Base-by-base conservation (phyloP, 2,888 invertebrate genomes). In the Epicampocera succincta region DNA sequence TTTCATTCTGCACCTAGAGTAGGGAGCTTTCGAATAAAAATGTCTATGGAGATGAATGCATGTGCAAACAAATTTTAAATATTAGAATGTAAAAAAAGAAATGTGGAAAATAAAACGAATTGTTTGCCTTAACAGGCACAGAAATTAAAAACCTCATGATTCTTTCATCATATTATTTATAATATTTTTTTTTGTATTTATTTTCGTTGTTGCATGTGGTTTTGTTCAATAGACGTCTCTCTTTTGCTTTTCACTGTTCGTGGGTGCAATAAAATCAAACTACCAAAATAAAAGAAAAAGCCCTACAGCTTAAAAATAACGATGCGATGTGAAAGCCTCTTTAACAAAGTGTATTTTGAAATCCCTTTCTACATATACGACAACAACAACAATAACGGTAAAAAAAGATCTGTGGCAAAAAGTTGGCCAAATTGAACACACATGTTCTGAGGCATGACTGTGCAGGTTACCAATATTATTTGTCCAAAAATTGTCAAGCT, bases 291-390 rank as follows among this genome's bases (percentile, higher is more conserved):
- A 54, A 65, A 73, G 12, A 56, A 48, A 60, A 74, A 74, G 68
- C 46, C 73, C 68, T 33, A 56, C 15, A 74, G 63, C 73, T 68
- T 73, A 48, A 63, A 79, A 69, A 74, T 74, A 79, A 79, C 79
- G 63, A 79, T 54, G 68, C 54, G 48, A 79, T 73, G 72, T 72
- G 15, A 72, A 72, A 66, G 50, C 71, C 44, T 61, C 21, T 69
- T 76, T 73, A 71, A 44, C 44, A 56, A 52, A 15, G 29, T 15
- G n/a, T 13, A 17, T 38, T 46, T 56, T 71, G n/a, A n/a, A n/a
- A n/a, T n/a, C n/a, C n/a, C n/a, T 58, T 15, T 33, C 12, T 29
- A 17, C 61, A 15, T 21, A 40, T 40, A 60, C 21, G 17, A 29
- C 50, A 50, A 42, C 50, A 52, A 40, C 19, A 77, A 46, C 1